Evolutionary conservation across 2,888 invertebrate genomes (phyloP).

Genomic region (Peribatodes rhomboidaria): DNA sequence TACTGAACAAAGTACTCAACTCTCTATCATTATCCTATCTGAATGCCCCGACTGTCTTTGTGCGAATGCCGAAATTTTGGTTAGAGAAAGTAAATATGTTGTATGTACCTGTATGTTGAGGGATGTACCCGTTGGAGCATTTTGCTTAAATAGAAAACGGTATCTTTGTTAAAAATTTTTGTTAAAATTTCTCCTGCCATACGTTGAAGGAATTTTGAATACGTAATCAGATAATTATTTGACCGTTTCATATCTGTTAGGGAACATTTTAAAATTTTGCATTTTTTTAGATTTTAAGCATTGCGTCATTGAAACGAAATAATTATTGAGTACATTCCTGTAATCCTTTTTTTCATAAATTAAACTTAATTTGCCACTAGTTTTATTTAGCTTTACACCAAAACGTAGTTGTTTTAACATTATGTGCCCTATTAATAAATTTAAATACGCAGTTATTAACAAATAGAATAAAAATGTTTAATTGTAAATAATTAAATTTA

Average conservation of each 20-base stretch:
- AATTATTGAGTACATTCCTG: conserved; percentile 46
- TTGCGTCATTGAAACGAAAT: conserved; percentile 34
- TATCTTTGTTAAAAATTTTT: not conserved
- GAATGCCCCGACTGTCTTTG: not conserved
- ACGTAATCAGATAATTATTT: not conserved
- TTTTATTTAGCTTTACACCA: conserved; percentile 83
- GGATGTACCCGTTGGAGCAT: not conserved
- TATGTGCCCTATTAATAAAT: conserved; percentile 63
- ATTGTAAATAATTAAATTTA: conserved; percentile 65
- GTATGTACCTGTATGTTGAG: not conserved
- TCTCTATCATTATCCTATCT: not conserved
- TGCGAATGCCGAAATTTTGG: no score
- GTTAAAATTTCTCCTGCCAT: not conserved
- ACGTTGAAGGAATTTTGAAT: not conserved
- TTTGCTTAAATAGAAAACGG: not conserved
- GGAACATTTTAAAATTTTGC: conserved; percentile 42
- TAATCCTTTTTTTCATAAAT: conserved; percentile 49
- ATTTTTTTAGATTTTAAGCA: conserved; percentile 46
- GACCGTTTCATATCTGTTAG: not conserved
- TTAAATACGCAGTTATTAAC: conserved; percentile 53
- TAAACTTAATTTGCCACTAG: conserved; percentile 77
- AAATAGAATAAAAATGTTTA: conserved; percentile 51
- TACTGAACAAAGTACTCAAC: no score
- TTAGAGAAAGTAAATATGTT: not conserved
- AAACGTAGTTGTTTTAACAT: conserved; percentile 72